phyloP scores from a whole-genome alignment of 2,113 vertebrate genomes.

The Psettodes erumei region DNA sequence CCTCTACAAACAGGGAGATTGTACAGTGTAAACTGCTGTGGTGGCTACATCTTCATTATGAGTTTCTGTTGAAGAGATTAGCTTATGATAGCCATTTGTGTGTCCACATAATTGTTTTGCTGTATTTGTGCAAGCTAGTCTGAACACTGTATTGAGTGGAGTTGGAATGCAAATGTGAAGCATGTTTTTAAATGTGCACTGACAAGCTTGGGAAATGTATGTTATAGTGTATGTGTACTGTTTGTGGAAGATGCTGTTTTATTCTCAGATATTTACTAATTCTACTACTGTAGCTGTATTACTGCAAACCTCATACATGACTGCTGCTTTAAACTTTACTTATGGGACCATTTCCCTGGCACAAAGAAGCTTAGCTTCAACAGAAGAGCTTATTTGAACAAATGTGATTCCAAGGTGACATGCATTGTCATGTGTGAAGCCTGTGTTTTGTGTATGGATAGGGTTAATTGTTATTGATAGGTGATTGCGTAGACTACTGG shows the following conservation, averaged over 20 bases:
- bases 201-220: constrained; percentile 90
- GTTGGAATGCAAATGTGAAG: constrained; percentile 92
- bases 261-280: constrained; percentile 87
- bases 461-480: constrained; percentile 15
- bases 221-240: constrained; percentile 87
- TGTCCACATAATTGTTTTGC: constrained; percentile 66
- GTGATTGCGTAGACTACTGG: constrained; percentile 16
- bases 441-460: constrained; percentile 16
- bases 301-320: constrained; percentile 80
- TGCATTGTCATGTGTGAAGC: constrained; percentile 17
- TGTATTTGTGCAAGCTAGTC: constrained; percentile 86
- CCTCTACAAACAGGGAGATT: constrained; percentile 67
- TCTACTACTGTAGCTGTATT: constrained; percentile 88
- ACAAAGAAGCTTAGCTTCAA: constrained; percentile 49
- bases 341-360: constrained; percentile 49
- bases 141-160: constrained; percentile 87
- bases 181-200: constrained; percentile 95
- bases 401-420: constrained; percentile 25
- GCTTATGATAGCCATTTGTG: constrained; percentile 66
- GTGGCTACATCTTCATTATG: constrained; percentile 53
- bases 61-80: constrained; percentile 71
- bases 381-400: constrained; percentile 41
- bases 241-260: constrained; percentile 81
- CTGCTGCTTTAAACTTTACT: constrained; percentile 86
- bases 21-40: constrained; percentile 63